phyloP scores from a whole-genome alignment of 2,113 vertebrate genomes.

The Atherinomorus stipes region DNA sequence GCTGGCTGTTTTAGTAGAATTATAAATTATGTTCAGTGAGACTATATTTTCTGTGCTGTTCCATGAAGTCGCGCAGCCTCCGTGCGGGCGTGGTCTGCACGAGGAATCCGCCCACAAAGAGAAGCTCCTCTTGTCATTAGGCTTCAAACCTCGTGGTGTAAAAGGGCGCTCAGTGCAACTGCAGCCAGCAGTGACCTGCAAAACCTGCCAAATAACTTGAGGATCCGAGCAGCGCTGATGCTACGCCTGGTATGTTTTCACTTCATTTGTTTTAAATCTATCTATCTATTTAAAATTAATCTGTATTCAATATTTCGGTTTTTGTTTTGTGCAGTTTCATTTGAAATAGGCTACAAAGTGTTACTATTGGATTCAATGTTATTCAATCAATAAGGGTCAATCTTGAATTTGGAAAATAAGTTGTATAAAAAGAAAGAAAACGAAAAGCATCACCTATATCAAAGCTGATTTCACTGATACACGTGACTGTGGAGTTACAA shows the following conservation, averaged over 20 bases:
- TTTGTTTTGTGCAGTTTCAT: too few relatives aligned
- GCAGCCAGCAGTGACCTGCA: conserved; percentile 15
- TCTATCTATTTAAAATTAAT: background rate
- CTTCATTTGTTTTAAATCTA: background rate
- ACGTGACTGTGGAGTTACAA: too few relatives aligned
- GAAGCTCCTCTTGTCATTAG: conserved; percentile 58
- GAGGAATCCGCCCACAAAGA: conserved; percentile 68
- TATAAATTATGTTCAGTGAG: background rate
- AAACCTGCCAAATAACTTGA: conserved; percentile 9
- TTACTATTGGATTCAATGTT: too few relatives aligned
- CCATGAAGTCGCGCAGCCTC: background rate
- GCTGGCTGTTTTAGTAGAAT: background rate
- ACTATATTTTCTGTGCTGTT: background rate
- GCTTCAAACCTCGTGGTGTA: conserved; percentile 40
- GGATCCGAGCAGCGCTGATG: background rate
- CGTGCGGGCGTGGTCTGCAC: conserved; percentile 53
- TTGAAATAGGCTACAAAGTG: too few relatives aligned
- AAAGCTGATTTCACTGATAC: too few relatives aligned
- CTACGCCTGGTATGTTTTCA: conserved; percentile 45
- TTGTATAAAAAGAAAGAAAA: too few relatives aligned
- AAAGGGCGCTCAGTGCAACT: conserved; percentile 76
- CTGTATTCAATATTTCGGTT: too few relatives aligned
- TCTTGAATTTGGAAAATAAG: too few relatives aligned
- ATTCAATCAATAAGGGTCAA: too few relatives aligned
- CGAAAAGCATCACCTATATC: too few relatives aligned